These are phyloP conservation scores for Channallabes apus DNA, from an alignment of 2,797 vertebrate genomes.

Conservation along the genomic window DNA sequence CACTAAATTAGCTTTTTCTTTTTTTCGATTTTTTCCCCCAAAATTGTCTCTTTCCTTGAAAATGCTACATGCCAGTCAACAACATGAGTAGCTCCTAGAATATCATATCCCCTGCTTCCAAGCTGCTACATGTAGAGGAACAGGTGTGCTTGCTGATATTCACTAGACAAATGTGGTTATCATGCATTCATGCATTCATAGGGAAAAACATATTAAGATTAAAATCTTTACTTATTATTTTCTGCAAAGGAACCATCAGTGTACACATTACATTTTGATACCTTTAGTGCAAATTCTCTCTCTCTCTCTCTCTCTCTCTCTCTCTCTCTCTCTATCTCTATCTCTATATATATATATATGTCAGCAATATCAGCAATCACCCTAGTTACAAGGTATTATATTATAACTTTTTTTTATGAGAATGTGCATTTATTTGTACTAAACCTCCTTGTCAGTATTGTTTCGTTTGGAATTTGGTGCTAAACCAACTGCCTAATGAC, in stretches of 20 bases:
- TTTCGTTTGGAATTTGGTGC: background rate
- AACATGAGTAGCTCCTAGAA: background rate
- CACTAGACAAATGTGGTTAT: background rate
- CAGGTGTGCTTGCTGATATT: slow-evolving; percentile 1
- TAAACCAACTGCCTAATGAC: background rate
- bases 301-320: too few relatives aligned
- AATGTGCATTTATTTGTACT: background rate
- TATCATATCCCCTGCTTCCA: background rate
- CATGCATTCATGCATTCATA: background rate
- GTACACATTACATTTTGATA: too few relatives aligned
- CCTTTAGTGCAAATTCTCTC: too few relatives aligned
- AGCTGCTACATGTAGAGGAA: background rate
- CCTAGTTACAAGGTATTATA: background rate
- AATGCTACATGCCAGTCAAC: background rate
- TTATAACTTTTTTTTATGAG: background rate
- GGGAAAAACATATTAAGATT: background rate
- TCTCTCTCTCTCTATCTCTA: too few relatives aligned
- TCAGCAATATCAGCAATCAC: too few relatives aligned
- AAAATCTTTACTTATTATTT: background rate
- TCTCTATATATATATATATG: too few relatives aligned
- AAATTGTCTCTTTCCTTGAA: background rate
- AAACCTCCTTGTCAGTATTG: background rate
- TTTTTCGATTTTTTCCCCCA: background rate
- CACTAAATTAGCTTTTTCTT: background rate
- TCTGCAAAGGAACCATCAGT: too few relatives aligned